phyloP scores from a whole-genome alignment of 2,113 vertebrate genomes.

The Pteropus alecto region DNA sequence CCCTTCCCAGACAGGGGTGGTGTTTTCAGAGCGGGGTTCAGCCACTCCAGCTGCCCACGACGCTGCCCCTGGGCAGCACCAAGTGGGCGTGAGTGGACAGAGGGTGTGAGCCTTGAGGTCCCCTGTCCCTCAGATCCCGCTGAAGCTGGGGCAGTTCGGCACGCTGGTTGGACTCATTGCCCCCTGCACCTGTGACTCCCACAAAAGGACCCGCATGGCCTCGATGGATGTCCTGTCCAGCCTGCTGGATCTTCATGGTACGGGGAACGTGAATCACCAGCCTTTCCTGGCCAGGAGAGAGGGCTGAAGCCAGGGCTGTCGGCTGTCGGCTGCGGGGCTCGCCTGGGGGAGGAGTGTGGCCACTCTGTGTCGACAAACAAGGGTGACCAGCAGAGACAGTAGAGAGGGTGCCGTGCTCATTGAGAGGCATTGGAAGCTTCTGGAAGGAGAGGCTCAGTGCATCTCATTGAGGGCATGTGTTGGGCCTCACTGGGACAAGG shows the following conservation, averaged over 20 bases:
- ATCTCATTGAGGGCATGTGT: not conserved
- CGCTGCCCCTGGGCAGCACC: not conserved
- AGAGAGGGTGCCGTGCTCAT: not conserved
- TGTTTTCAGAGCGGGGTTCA: not conserved
- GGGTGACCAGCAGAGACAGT: not conserved
- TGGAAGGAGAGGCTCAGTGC: not conserved
- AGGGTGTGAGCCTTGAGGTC: not conserved
- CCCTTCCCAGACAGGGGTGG: accelerated
- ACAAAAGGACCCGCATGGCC: constrained; percentile 25
- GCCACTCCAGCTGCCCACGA: not conserved
- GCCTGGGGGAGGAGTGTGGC: not conserved
- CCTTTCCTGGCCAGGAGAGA: not conserved
- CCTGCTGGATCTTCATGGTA: constrained; percentile 70
- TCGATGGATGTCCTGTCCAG: constrained; percentile 42
- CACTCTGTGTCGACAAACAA: not conserved
- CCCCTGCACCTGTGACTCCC: constrained; percentile 61
- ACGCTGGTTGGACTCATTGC: constrained; percentile 49
- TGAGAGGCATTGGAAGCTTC: not conserved
- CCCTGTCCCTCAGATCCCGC: constrained; percentile 50
- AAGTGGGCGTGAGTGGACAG: no score
- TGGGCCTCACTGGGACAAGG: not conserved
- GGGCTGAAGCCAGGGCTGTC: not conserved
- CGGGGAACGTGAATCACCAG: accelerated
- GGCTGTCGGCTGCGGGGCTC: not conserved
- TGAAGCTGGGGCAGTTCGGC: constrained; percentile 74